Base-by-base conservation (phyloP, 37 sponge, comb jelly and placozoan species). In the Theonella swinhoei region DNA sequence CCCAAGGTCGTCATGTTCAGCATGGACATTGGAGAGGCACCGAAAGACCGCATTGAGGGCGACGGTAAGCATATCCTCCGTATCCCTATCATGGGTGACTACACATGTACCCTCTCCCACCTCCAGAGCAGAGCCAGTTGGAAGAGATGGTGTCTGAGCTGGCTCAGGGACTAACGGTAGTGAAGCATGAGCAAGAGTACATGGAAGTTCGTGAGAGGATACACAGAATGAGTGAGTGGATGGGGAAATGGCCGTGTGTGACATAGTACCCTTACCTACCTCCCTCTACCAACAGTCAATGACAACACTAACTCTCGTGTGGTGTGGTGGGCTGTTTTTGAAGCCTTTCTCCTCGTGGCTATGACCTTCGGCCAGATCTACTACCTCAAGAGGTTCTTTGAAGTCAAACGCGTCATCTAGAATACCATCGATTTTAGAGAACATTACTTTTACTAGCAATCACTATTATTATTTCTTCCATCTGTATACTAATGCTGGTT, bases 261-360 rank as follows among this genome's bases (percentile, higher is more conserved):
- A 47, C 14, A 47, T 47, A 47, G 54, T 14, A 17, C 54, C 14
- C 54, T 47, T 47, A 7, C 7, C 54, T 47, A 47, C 54, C 54
- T 70, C n/a, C 67, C 32, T 47, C 58, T 29, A 33, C 42, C 32
- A 89, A 42, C 76, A 97, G 98, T 96, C 66, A 99, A 99, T 79
- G 95, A 96, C 79, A 96, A 90, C 66, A 99, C 99, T 0, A 99
- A 99, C 79, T 93, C 95, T 25, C 68, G 99, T 20, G 99, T 99
- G 62, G 99, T 96, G 35, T 99, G 99, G 99, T 99, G 99, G 99
- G 84, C 99, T 1, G 88, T 99, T 70, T 99, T 99, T 74, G 99
- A 99, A 38, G 86, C 93, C 22, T 81, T 99, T 37, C 83, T 99
- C 35, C 93, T 98, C 9, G 61, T 98, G 39, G 85, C 85, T 42